phyloP scores from a whole-genome alignment of 1,140 invertebrate genomes.

The Marisa cornuarietis region DNA sequence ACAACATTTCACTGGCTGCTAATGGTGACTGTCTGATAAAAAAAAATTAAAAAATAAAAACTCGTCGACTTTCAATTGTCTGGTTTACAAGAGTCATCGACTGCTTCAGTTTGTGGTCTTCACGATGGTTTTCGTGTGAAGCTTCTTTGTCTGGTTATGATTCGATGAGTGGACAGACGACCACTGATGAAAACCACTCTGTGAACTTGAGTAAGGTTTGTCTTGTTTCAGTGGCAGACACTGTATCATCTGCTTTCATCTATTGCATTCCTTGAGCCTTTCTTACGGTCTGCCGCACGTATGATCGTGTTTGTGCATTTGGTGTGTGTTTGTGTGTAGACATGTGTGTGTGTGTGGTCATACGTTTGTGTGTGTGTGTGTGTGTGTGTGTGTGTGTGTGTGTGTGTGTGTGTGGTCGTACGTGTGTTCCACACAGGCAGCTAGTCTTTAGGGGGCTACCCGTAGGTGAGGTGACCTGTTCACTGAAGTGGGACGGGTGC shows the following conservation, averaged over 20 bases:
- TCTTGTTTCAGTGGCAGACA: not conserved
- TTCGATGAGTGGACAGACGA: not conserved
- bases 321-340: not conserved
- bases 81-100: too few species aligned
- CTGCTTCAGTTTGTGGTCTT: too few species aligned
- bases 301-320: not conserved
- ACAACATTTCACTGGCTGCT: too few species aligned
- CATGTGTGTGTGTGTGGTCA: constrained; percentile 4
- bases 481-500: not conserved
- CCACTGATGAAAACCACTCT: not conserved
- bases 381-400: constrained; percentile 1
- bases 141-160: not conserved
- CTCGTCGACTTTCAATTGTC: too few species aligned
- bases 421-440: not conserved
- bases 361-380: constrained; percentile 1
- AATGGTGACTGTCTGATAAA: too few species aligned
- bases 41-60: too few species aligned
- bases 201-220: not conserved
- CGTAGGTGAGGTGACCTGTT: not conserved
- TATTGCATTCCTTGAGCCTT: not conserved
- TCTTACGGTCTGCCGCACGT: not conserved
- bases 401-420: constrained; percentile 7
- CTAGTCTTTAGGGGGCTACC: not conserved
- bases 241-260: not conserved
- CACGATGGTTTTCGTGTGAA: not conserved